phyloP scores from a whole-genome alignment of 2,113 vertebrate species.

The Myrmecobius fasciatus region DNA sequence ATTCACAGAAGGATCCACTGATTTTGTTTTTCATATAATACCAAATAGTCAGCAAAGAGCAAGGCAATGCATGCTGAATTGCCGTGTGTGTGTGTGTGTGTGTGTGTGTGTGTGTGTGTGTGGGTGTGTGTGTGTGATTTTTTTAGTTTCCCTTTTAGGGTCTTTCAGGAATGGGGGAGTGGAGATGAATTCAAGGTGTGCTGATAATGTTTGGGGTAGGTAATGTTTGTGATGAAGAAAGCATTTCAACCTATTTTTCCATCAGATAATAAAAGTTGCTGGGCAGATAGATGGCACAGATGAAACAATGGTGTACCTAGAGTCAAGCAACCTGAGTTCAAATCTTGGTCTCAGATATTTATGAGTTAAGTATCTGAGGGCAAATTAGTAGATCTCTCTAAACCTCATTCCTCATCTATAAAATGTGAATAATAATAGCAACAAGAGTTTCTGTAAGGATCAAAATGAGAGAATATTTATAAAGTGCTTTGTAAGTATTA shows the following conservation, averaged over 20 bases:
- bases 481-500: neutral
- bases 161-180: neutral
- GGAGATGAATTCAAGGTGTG: neutral
- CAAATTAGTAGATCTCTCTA: conserved; percentile 33
- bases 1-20: neutral
- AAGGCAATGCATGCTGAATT: neutral
- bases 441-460: neutral
- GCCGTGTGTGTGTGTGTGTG: neutral
- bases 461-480: neutral
- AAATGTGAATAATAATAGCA: neutral
- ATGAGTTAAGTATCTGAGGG: neutral
- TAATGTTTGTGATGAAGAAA: neutral
- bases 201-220: neutral
- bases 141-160: neutral
- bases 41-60: neutral
- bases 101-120: too few species aligned
- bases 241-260: neutral
- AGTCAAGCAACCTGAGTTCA: neutral
- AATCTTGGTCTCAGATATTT: neutral
- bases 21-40: neutral
- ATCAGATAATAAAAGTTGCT: neutral
- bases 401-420: neutral
- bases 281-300: neutral
- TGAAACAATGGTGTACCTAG: neutral
- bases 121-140: too few species aligned